Evolutionary conservation across 2,797 vertebrate species (phyloP), one percentile per base, ranked within the genome.

Genomic region (Ataeniobius toweri): DNA sequence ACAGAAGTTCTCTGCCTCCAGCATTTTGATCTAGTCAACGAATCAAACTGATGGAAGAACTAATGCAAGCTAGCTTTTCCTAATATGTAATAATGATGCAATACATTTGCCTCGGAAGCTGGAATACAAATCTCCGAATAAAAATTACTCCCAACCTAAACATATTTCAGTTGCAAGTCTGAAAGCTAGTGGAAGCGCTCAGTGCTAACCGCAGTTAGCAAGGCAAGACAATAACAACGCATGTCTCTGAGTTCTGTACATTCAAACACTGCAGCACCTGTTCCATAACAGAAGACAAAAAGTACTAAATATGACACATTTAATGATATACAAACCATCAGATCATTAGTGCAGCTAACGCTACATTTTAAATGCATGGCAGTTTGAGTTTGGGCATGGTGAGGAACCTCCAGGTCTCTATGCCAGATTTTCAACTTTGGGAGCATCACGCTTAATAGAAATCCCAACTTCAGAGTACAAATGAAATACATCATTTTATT

Each of bases 11-110:
- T 77, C 12, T 18, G 51, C 85, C 90, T 91, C 83, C 88, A 93
- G 6, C 75, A n/a, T 26, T 48, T 73, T 78, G 74, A 81, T 73
- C 88, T 80, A 77, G 74, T 84, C 10, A 80, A 46, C 55, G 86
- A 80, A 79, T 88, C 86, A 81, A 80, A 89, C 71, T 61, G 73
- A 78, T 92, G 89, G 89, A 93, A 89, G 86, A 75, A 24, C 7
- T 41, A 65, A 77, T 59, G 83, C 73, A 76, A 72, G 68, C 28
- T 28, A 58, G 76, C 31, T 41, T 85, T 74, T 84, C 65, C 59
- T 83, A 12, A 28, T 83, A 79, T 83, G 74, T 80, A 74, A 80
- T 16, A 28, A 2, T 46, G 67, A 26, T 26, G 41, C 67, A 69
- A 44, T 26, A n/a, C 41, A 46, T 46, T 69, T 69, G 24, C 41